Base-by-base conservation (phyloP, 2,113 vertebrate genomes). In the Menura novaehollandiae region DNA sequence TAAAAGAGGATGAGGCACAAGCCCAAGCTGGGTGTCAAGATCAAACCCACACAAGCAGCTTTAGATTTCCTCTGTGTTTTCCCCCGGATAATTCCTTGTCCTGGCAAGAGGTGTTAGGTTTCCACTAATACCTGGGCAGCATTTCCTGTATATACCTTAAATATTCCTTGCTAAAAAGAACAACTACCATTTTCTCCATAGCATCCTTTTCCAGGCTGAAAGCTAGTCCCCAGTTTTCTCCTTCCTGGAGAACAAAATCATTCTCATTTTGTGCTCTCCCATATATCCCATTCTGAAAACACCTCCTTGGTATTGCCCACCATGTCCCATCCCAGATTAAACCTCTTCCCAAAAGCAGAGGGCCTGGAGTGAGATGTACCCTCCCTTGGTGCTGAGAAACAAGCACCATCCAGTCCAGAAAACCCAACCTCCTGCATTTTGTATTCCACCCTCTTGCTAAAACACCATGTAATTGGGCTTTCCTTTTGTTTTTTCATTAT, bases 401-500 rank as follows among this genome's bases (percentile, higher is more conserved):
- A 35, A 85, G 28, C 58, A 63, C 24, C 15, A 32, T 30, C 26
- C 0, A 7, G 66, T 5, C 39, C 33, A 76, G 37, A 56, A 83
- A 86, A 56, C 11, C 6, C 19, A 64, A 13, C 1, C 22, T 77
- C 16, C 33, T 58, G 16, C 21, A 26, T 76, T 76, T 73, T 64
- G 11, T 55, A 2, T 47, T 30, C 9, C 27, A 30, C 16, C 2
- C 1, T 62, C 28, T 20, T 53, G 51, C 39, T 75, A 62, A 91
- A 94, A 43, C 11, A 20, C 3, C 4, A 11, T 10, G 17, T 23
- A 52, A 79, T 1, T 68, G 8, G 15, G 3, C 11, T 80, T 62
- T 91, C 6, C 9, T 15, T 60, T 74, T 16, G 13, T 0, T 8
- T 79, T 56, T 41, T 24, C 1, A 1, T 63, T 32, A 2, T 20